Conservation (phyloP, 2,113 vertebrate genomes). For the Perccottus glenii region DNA sequence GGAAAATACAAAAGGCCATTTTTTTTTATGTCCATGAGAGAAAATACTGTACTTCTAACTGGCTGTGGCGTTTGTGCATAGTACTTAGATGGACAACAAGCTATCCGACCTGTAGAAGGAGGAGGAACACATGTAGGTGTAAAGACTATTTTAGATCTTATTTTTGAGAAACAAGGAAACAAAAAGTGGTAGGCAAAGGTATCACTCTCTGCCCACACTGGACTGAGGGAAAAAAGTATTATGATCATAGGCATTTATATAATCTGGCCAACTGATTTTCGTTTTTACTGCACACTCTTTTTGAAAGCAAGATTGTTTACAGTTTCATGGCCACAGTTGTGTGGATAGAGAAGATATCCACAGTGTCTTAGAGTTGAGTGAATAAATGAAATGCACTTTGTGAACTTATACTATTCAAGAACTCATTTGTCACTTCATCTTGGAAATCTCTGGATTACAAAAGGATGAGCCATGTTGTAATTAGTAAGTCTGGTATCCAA, state of each 20-base stretch:
- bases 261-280: conserved; percentile 3
- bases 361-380: too few relatives aligned
- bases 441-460: too few relatives aligned
- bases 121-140: conserved; percentile 51
- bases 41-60: not conserved
- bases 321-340: not conserved
- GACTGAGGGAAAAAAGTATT: conserved; percentile 38
- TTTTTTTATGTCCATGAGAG: conserved; percentile 3
- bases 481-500: too few relatives aligned
- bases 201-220: conserved; percentile 48
- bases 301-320: not conserved
- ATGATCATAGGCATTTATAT: conserved; percentile 35
- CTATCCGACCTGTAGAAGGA: conserved; percentile 21
- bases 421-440: too few relatives aligned
- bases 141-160: conserved; percentile 34
- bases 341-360: not conserved
- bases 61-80: not conserved
- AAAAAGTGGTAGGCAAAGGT: conserved; percentile 16
- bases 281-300: too few relatives aligned
- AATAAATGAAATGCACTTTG: too few relatives aligned
- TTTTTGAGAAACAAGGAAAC: conserved; percentile 30
- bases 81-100: conserved; percentile 5
- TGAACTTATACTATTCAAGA: too few relatives aligned
- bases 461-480: too few relatives aligned
- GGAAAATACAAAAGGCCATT: too few relatives aligned